Evolutionary conservation across 2,797 vertebrate species (phyloP).

Genomic region (Epinephelus coioides): DNA sequence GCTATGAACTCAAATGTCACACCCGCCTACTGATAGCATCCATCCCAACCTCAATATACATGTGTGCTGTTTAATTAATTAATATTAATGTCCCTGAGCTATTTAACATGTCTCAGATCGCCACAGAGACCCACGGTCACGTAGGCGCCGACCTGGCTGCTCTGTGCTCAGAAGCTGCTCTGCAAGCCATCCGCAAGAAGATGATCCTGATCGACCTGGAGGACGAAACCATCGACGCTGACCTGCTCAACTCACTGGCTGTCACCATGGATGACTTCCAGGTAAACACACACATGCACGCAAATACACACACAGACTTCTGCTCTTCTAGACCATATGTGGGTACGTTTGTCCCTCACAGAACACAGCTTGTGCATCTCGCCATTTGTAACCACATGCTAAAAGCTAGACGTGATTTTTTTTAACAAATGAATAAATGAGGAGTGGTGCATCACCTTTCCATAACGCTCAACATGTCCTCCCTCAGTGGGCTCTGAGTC

Average conservation of each 20-base stretch:
- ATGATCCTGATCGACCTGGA: slow-evolving; percentile 96
- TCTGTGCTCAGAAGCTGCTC: slow-evolving; percentile 95
- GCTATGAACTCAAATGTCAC: too few relatives aligned
- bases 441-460: not conserved
- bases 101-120: slow-evolving; percentile 85
- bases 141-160: slow-evolving; percentile 96
- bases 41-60: not conserved
- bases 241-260: slow-evolving; percentile 95
- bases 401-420: not conserved
- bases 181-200: slow-evolving; percentile 97
- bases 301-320: not conserved
- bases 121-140: slow-evolving; percentile 94
- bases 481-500: slow-evolving; percentile 93
- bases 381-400: not conserved
- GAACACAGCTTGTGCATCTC: not conserved
- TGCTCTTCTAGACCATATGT: not conserved
- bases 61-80: not conserved
- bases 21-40: not conserved
- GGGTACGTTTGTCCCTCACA: not conserved
- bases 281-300: slow-evolving; percentile 73
- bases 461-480: not conserved
- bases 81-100: not conserved
- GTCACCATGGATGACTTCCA: slow-evolving; percentile 99
- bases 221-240: slow-evolving; percentile 95
- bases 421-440: not conserved